Base-by-base conservation (phyloP, 2,797 vertebrate species). In the Pangasius krempfi region DNA sequence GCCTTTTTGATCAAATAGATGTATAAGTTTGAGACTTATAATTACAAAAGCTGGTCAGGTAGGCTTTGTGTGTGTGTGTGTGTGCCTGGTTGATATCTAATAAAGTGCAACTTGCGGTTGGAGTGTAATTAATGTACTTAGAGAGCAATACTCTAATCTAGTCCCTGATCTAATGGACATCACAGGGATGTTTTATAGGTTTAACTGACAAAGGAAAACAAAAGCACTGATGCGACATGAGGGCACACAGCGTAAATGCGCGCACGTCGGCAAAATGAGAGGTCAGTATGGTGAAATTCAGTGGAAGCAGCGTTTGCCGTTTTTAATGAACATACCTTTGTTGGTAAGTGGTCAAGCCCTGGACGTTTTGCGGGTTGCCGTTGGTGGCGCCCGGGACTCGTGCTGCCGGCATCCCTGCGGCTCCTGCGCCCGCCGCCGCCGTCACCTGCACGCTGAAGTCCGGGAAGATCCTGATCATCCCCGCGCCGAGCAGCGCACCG, bases 391-490 rank as follows among this genome's bases (percentile, higher is more conserved):
- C 95, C 94, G 97, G 94, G 93, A 95, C 93, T 92, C 96, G 96
- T 93, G 95, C 97, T 92, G 93, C 95, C 94, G 96, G 95, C 96
- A 97, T 97, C 92, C 94, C 95, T 47, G 94, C 96, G 92, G 91
- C 94, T 91, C 94, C 96, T 88, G 96, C 97, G 90, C 97, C 96
- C 92, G 96, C 97, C 89, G 97, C 97, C 88, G 97, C 97, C 94
- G 97, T 98, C 97, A 98, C 98, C 96, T 99, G 98, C 95, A 99
- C 97, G 95, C 98, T 98, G 97, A 99, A 99, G 97, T 99, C 98
- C 97, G 98, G 98, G 97, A 99, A 99, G 96, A 99, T 97, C 95
- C 97, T 96, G 97, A 96, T 97, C 97, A 97, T 97, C 94, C 96
- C 97, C 94, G 95, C 95, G 94, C 94, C 94, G 91, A 87, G 93